Evolutionary conservation across 2,797 vertebrate species (phyloP), one percentile per base, ranked within the genome.

Genomic region (Channa striata): DNA sequence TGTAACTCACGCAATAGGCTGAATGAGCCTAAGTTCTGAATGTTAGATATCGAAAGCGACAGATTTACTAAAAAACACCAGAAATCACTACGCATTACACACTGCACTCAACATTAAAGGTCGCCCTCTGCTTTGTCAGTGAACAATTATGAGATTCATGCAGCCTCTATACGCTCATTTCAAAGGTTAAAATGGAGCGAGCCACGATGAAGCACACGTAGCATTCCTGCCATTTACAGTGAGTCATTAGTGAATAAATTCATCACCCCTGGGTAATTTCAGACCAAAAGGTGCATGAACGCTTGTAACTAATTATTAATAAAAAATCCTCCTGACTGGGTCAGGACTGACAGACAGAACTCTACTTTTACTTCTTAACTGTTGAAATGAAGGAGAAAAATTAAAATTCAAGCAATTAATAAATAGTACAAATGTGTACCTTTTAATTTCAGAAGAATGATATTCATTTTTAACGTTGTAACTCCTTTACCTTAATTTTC

Each of bases 161-260:
- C 76, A 63, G 43, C 56, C 59, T 59, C 39, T 69, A n/a, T n/a
- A 9, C 11, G 17, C 33, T 66, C 34, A 54, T 85, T 81, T 84
- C 52, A 73, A 66, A 79, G 75, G 77, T 73, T 75, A 58, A 70
- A 72, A 47, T 16, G 34, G 44, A 61, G 33, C 6, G 4, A 79
- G 56, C 36, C 48, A 65, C 34, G 66, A 68, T 61, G 63, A 79
- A 44, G 75, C 75, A 68, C 70, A 77, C 81, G 79, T 79, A 81
- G 68, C 77, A 72, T 87, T 78, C 39, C 48, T 77, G 74, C 68
- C 81, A 78, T 78, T 87, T 90, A 87, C 77, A 91, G 69, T 84
- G 84, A 89, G 80, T 91, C 84, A 89, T 90, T 90, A 89, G 73
- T 59, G 59, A 77, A 84, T 74, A 81, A 91, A 93, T 91, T 80